A percentile compares a stretch with the other conserved stretches of the same genome.
Evolutionary conservation across 1,140 invertebrate species (phyloP).

Genomic region (Chironomus striatipennis): DNA sequence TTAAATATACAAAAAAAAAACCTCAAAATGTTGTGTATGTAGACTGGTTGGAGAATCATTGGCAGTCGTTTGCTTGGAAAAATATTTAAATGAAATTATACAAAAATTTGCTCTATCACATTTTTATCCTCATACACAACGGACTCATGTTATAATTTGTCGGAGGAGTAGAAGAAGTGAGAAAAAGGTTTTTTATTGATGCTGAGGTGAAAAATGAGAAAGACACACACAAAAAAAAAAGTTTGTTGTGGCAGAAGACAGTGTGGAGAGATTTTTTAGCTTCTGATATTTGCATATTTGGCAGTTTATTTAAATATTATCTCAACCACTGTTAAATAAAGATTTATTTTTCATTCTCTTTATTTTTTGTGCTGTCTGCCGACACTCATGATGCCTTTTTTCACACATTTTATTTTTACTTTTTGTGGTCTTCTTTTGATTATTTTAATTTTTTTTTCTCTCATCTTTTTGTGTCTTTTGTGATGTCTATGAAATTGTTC

Average conservation of each 20-base stretch:
- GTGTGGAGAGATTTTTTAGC: background rate
- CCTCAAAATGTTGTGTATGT: background rate
- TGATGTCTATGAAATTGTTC: background rate
- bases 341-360: background rate
- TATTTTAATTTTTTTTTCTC: background rate
- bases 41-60: background rate
- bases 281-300: slow-evolving; percentile 3
- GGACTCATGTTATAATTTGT: background rate
- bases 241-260: background rate
- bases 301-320: slow-evolving; percentile 10
- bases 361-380: background rate
- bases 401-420: too few species aligned
- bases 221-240: background rate
- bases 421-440: background rate
- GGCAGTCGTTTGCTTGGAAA: background rate
- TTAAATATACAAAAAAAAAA: background rate
- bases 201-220: slow-evolving; percentile 1
- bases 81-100: slow-evolving; percentile 15
- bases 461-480: background rate
- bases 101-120: slow-evolving; percentile 8
- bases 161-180: background rate
- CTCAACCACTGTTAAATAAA: slow-evolving; percentile 7
- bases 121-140: background rate
- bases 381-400: too few species aligned
- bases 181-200: background rate